Conservation (phyloP, 2,888 invertebrate genomes). For the Papilio demoleus region DNA sequence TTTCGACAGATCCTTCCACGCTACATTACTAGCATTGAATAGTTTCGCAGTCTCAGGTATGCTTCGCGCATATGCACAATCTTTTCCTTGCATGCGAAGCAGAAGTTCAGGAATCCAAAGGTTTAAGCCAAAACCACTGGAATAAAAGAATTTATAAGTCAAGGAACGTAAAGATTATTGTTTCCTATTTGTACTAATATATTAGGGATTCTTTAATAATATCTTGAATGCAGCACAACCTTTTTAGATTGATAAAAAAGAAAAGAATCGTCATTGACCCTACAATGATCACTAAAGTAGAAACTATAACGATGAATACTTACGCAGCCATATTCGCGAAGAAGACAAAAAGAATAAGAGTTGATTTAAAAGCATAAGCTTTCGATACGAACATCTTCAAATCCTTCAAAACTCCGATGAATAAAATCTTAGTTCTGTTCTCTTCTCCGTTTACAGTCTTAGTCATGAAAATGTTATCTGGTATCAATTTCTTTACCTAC, state of each 20-base stretch:
- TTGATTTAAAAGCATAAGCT: constrained; percentile 69
- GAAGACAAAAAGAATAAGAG: constrained; percentile 72
- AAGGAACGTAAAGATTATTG: too few relatives aligned
- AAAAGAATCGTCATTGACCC: too few relatives aligned
- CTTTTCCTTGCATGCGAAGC: constrained; percentile 77
- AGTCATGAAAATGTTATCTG: constrained; percentile 67
- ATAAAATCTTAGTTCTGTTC: constrained; percentile 66
- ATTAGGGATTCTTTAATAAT: too few relatives aligned
- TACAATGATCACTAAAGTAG: too few relatives aligned
- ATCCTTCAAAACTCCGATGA: constrained; percentile 70
- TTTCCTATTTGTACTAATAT: too few relatives aligned
- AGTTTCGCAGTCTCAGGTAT: constrained; percentile 62
- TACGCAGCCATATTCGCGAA: constrained; percentile 80
- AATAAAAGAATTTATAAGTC: not conserved
- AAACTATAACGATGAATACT: too few relatives aligned
- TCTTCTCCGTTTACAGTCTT: constrained; percentile 65
- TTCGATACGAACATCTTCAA: constrained; percentile 72
- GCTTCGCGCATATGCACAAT: constrained; percentile 67
- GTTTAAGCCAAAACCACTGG: constrained; percentile 87
- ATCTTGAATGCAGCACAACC: too few relatives aligned
- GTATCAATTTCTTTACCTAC: constrained; percentile 72
- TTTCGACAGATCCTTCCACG: constrained; percentile 75
- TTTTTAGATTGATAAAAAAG: too few relatives aligned
- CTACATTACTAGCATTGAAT: constrained; percentile 57
- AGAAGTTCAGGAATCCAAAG: constrained; percentile 92